Evolutionary conservation across 2,888 invertebrate genomes (phyloP), one percentile per base, ranked within the genome.

Genomic region (Tridacna crocea): DNA sequence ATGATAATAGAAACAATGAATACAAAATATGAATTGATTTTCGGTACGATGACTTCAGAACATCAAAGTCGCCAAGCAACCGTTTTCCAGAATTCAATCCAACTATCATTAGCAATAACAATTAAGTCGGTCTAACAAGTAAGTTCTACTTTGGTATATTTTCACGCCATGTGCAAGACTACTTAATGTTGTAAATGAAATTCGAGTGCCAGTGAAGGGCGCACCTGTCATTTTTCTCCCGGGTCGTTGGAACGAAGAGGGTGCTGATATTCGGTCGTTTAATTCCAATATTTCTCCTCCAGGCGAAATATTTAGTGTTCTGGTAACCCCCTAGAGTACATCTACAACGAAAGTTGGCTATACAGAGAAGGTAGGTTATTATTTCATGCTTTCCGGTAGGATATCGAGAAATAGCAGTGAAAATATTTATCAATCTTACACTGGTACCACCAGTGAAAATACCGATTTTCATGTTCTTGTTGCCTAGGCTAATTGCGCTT

Each of bases 81-180:
- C 36, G 19, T 55, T 15, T 55, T 55, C 55, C 55, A 55, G 17
- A 55, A 55, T 55, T 55, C 55, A 55, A 55, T 19, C 55, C 19
- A 11, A 55, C 6, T 10, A 55, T 19, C 55, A 19, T 55, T 55
- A 55, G 55, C 19, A 55, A 55, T 55, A 55, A 55, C 55, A 55
- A 55, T 55, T 11, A 55, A 55, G 11, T 11, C 17, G 11, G 19
- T 19, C 19, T 55, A 55, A 55, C 19, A 11, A 55, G 55, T 19
- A 55, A 22, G 61, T 10, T 24, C 61, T 24, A 68, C 48, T 68
- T 47, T 13, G n/a, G 22, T 68, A 1, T 22, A n/a, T 68, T 48
- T 70, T 70, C 61, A 70, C 70, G 51, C 51, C 70, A 70, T 70
- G 70, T 70, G 70, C 70, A 70, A 15, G 51, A 19, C 70, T 70